Evolutionary conservation across 1,140 invertebrate genomes (phyloP), one percentile per base, ranked within the genome.

Genomic region (Chironomus tepperi): DNA sequence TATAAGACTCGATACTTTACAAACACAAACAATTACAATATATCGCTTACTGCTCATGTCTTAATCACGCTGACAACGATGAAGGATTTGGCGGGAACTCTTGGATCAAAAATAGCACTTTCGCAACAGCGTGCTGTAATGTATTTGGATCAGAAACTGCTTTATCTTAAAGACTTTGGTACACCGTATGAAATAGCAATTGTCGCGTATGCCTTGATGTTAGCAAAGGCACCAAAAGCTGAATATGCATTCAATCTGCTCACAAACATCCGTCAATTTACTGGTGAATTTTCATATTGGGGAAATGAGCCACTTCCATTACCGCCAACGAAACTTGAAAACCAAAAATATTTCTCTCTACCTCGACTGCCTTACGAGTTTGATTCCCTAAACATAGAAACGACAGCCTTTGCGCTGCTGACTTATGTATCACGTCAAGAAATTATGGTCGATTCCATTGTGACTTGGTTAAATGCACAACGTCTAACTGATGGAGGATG

Each of bases 391-490:
- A 97, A 98, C 80, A 93, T 98, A 42, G 95, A 96, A 79, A 89
- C 95, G 0, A 98, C 96, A 0, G 92, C 95, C 0, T 98, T 97
- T 80, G 96, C 92, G 2, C 83, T 98, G 16, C 81, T 98, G 76
- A 91, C 94, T 0, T 94, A 96, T 80, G 92, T 94, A 65, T 89
- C 90, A 10, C 84, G 92, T 15, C 92, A 95, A 79, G 93, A 95
- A 76, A 85, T 91, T 75, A 86, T 89, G 74, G 86, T 91, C 34
- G 93, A 95, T 75, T 87, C 90, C 10, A 96, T 97, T 79, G 95
- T 98, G 21, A 90, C 91, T 79, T 98, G 96, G 96, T 83, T 98
- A 7, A 97, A 97, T 81, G 87, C 92, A 0, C 96, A 98, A 80
- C 86, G 96, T 73, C 85, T 97, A 0, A 90, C 90, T n/a, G 92